Evolutionary conservation across 2,888 invertebrate species (phyloP).

Genomic region (Amphiduros pacificus): DNA sequence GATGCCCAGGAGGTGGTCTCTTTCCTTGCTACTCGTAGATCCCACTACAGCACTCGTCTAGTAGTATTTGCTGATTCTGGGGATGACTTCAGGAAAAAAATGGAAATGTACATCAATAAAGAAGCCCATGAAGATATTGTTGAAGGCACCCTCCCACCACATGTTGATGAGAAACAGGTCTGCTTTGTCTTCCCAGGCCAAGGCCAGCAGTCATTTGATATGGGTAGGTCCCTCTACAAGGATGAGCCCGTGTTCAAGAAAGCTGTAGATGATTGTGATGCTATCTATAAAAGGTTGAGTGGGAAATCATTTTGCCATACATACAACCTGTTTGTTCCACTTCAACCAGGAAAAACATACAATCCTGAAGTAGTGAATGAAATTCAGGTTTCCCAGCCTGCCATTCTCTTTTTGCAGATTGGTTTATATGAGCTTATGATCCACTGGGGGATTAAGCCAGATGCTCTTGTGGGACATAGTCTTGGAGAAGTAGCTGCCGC

Average conservation of each 20-base stretch:
- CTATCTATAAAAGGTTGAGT: slow-evolving; percentile 12
- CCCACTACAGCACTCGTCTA: slow-evolving; percentile 18
- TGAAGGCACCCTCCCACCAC: slow-evolving; percentile 3
- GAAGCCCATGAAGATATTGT: slow-evolving; percentile 14
- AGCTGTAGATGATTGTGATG: slow-evolving; percentile 18
- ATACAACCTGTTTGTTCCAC: slow-evolving; percentile 6
- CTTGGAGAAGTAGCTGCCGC: slow-evolving; percentile 21
- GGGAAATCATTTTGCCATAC: slow-evolving; percentile 22
- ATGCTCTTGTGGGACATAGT: slow-evolving; percentile 20
- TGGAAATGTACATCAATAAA: slow-evolving; percentile 10
- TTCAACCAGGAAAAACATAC: not conserved
- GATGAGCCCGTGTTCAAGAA: slow-evolving; percentile 20
- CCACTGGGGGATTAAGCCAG: slow-evolving; percentile 19
- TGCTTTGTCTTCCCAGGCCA: slow-evolving; percentile 28
- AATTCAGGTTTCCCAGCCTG: slow-evolving; percentile 11
- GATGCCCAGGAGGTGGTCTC: slow-evolving; percentile 22
- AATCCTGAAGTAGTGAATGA: slow-evolving; percentile 5
- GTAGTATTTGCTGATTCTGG: slow-evolving; percentile 19
- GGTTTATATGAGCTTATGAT: slow-evolving; percentile 4
- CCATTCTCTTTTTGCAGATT: slow-evolving; percentile 15
- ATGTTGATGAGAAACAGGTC: slow-evolving; percentile 8
- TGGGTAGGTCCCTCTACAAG: slow-evolving; percentile 24
- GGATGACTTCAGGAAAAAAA: slow-evolving; percentile 9
- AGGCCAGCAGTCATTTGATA: slow-evolving; percentile 26
- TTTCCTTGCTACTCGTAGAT: slow-evolving; percentile 18